Base-by-base conservation (phyloP, 2,113 vertebrate genomes). In the Sisor rabdophorus region DNA sequence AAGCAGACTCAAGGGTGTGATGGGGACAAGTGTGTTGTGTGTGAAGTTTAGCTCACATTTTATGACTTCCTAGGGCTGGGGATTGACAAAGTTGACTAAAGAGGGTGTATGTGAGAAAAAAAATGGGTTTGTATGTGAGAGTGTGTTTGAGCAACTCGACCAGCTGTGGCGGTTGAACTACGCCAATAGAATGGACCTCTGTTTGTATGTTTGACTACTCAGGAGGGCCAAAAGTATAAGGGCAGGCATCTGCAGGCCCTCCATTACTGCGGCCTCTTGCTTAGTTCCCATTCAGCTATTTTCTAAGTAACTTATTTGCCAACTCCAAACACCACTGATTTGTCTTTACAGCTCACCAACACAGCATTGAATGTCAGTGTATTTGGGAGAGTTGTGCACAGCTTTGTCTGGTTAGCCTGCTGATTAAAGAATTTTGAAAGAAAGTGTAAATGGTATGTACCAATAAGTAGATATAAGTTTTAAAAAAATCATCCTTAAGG, bases 91-190 rank as follows among this genome's bases (percentile, higher is more conserved):
- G 28, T 44, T 72, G 69, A 74, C 73, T 77, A 40, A 59, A 24
- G 58, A 73, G 22, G 67, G n/a, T n/a, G n/a, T n/a, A n/a, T n/a
- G n/a, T n/a, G n/a, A n/a, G n/a, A n/a, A n/a, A n/a, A n/a, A n/a
- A n/a, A n/a, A n/a, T n/a, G n/a, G n/a, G 70, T 78, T 65, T 78
- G 59, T 75, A 44, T 75, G 22, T 32, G 64, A 54, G 71, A 19
- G 44, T 61, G 81, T 77, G 70, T 83, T 67, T 55, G 71, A 70
- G 79, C n/a, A n/a, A n/a, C n/a, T 56, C 20, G 64, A 76, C 69
- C 84, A 85, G 76, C 84, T 85, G 84, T 78, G 79, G 69, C 73
- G 13, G 52, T 55, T 75, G 76, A 78, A 76, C 75, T 80, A 75
- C 77, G 74, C 71, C 59, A 58, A 56, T 75, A 67, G 82, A 80